Conservation (phyloP, 2,113 vertebrate species). For the Leptobrachium ailaonicum region DNA sequence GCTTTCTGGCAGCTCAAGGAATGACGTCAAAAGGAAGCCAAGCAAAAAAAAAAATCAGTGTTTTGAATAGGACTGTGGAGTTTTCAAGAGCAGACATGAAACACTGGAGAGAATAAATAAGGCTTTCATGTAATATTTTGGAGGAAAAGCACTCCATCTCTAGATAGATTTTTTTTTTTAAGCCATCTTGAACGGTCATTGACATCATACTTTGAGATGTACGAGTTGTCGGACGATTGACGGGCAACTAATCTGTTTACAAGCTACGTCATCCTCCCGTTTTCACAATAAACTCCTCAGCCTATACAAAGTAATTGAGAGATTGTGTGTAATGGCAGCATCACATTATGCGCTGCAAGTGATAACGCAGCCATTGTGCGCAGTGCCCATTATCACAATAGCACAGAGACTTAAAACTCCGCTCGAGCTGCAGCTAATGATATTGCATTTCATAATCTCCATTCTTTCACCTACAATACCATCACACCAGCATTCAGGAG, state of each 20-base stretch:
- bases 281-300: slow-evolving; percentile 1
- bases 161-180: background rate
- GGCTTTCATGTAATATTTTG: too few species aligned
- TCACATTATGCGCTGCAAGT: slow-evolving; percentile 24
- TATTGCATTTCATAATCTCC: slow-evolving; percentile 24
- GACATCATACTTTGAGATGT: background rate
- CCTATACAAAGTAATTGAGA: slow-evolving; percentile 25
- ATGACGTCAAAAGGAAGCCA: too few species aligned
- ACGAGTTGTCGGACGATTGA: background rate
- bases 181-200: background rate
- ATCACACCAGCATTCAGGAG: slow-evolving; percentile 1
- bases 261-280: background rate
- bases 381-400: slow-evolving; percentile 36
- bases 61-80: too few species aligned
- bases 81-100: too few species aligned
- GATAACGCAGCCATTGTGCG: slow-evolving; percentile 39
- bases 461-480: slow-evolving; percentile 32
- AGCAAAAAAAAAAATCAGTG: too few species aligned
- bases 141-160: background rate
- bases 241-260: background rate
- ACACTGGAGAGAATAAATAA: too few species aligned
- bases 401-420: slow-evolving; percentile 27
- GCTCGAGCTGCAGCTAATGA: slow-evolving; percentile 33
- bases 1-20: too few species aligned
- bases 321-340: slow-evolving; percentile 18